These are phyloP conservation scores for Habrosyne pyritoides DNA, from an alignment of 2,888 invertebrate genomes.

Conservation along the genomic window DNA sequence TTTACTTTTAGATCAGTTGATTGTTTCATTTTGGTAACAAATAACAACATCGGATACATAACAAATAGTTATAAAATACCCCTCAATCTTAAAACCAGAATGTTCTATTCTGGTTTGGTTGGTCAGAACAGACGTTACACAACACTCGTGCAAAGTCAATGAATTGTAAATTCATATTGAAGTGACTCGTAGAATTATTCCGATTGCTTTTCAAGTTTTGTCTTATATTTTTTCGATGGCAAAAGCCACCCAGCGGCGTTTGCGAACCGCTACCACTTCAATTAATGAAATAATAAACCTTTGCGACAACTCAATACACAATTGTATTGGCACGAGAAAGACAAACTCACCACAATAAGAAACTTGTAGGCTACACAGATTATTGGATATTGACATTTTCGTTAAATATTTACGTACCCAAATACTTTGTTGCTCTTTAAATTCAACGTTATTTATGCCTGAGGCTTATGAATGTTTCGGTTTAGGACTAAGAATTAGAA, in stretches of 20 bases:
- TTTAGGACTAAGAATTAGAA: neutral
- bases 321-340: conserved; percentile 11
- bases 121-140: neutral
- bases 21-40: conserved; percentile 14
- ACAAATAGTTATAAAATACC: neutral
- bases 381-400: neutral
- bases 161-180: conserved; percentile 47
- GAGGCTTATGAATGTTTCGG: neutral
- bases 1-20: conserved; percentile 25
- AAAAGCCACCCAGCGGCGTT: conserved; percentile 32
- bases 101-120: too few species aligned
- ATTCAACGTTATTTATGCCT: too few species aligned
- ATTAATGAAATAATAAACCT: conserved; percentile 53
- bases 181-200: conserved; percentile 41
- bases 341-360: neutral
- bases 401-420: neutral
- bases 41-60: neutral
- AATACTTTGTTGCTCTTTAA: too few species aligned
- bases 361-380: neutral
- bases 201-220: conserved; percentile 41
- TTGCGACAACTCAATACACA: conserved; percentile 29
- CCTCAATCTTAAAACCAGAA: neutral
- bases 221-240: conserved; percentile 37
- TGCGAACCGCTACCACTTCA: conserved; percentile 38
- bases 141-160: conserved; percentile 25